Evolutionary conservation across 2,797 vertebrate genomes (phyloP), one percentile per base, ranked within the genome.

Genomic region (Lerista edwardsae): DNA sequence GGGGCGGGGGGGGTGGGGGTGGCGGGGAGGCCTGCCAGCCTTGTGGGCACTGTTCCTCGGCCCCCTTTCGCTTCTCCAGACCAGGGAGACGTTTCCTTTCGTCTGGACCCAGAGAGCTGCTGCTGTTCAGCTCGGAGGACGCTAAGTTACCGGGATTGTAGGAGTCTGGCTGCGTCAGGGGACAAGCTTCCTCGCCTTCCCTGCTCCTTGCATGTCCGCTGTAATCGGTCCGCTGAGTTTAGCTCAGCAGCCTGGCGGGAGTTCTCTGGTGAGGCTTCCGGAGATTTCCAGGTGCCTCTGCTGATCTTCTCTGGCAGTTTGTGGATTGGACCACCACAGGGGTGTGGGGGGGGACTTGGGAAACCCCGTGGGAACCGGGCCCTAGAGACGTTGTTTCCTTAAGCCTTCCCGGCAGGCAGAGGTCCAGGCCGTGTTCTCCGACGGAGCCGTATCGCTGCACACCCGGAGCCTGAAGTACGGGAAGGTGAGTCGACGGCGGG

Each of bases 391-490:
- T 61, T 67, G 17, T 90, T 94, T 94, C 96, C 93, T 98, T 97
- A 90, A 97, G 87, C 2, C n/a, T 2, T 67, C 31, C 23, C 80
- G 2, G 71, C 91, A 99, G 98, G 99, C 98, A 15, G 99, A 99
- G 91, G 98, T 99, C 19, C 99, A 99, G 95, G 98, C 98, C 0
- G 96, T 99, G 27, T 99, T 98, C 94, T 97, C 98, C 1, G 98
- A 99, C 7, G 98, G 98, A 3, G 98, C 98, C 0, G 91, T 98
- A 0, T 99, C 98, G 0, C 95, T 99, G 91, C 98, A 99, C 93
- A 99, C 98, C 0, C 96, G 98, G 86, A 99, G 99, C 93, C 97
- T 99, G 84, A 99, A 98, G 82, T 99, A 99, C 0, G 99, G 99
- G 86, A 99, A 99, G 96, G 98, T 99, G 93, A 94, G 15, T n/a